Evolutionary conservation across 2,797 vertebrate species (phyloP).

Genomic region (Oreortyx pictus): DNA sequence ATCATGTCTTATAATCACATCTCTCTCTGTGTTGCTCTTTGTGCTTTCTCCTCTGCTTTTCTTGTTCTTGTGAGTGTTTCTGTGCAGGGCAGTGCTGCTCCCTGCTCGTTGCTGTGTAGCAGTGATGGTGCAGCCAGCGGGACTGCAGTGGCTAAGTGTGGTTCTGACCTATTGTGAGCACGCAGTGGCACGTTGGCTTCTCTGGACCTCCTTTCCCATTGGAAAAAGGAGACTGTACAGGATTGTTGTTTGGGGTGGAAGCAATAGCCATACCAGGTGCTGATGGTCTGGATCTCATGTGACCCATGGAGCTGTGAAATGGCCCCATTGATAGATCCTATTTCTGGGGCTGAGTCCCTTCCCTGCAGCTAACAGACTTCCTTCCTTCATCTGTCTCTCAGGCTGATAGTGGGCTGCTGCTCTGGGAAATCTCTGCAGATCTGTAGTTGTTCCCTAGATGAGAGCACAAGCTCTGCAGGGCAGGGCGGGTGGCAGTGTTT

Average conservation of each 20-base stretch:
- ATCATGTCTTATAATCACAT: slow-evolving; percentile 46
- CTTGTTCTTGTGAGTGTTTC: rapidly evolving
- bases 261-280: background rate
- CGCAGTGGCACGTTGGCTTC: background rate
- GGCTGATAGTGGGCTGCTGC: rapidly evolving
- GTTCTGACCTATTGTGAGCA: background rate
- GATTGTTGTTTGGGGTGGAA: background rate
- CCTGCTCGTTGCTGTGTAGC: background rate
- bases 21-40: background rate
- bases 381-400: background rate
- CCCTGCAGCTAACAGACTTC: background rate
- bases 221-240: background rate
- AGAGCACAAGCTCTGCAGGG: rapidly evolving
- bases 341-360: background rate
- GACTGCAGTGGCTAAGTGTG: background rate
- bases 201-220: background rate
- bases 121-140: background rate
- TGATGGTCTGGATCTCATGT: no score
- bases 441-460: background rate
- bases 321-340: background rate
- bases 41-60: background rate
- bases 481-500: background rate
- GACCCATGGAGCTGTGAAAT: background rate
- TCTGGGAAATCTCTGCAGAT: background rate
- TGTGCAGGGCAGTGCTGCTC: background rate